Evolutionary conservation across 2,113 vertebrate species (phyloP), one percentile per base, ranked within the genome.

Genomic region (Perognathus longimembris): DNA sequence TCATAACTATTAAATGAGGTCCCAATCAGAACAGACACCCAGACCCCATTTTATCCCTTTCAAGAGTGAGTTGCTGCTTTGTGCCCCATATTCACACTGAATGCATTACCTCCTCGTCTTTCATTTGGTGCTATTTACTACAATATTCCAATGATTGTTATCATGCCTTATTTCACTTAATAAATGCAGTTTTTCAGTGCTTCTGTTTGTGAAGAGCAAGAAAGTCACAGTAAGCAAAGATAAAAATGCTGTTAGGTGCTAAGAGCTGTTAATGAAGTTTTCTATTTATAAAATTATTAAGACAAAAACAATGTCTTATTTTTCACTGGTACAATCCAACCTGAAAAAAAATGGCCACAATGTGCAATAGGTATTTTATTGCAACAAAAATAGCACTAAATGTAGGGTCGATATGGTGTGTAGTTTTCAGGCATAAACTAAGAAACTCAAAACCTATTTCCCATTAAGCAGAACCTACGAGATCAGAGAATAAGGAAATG

Each of bases 21-120:
- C 15, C 14, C 40, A 64, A 22, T 57, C n/a, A 40, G 3, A 32
- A 11, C 15, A 66, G 21, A 64, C 30, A 54, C 50, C 17, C 6
- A n/a, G 28, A 61, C 30, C 45, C 24, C n/a, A 85, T 3, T 50
- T 2, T 12, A 21, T 61, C 30, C 18, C 5, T 6, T 17, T 6
- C 11, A 50, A 28, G 17, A 22, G 17, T 45, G 26, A 63, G 50
- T 5, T 11, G 7, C 9, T 7, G 17, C 26, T 57, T 54, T 11
- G 10, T 66, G 9, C 3, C 7, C 17, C 4, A 40, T 15, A 18
- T 24, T 1, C 28, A 38, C 14, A 6, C 17, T 7, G 15, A 1
- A 40, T 28, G 5, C 28, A 9, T 32, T 64, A 10, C 22, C 28
- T 57, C 5, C 12, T 21, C 3, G 17, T 10, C 50, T 38, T 10